Evolutionary conservation across 2,797 vertebrate species (phyloP).

Genomic region (Thalassophryne amazonica): DNA sequence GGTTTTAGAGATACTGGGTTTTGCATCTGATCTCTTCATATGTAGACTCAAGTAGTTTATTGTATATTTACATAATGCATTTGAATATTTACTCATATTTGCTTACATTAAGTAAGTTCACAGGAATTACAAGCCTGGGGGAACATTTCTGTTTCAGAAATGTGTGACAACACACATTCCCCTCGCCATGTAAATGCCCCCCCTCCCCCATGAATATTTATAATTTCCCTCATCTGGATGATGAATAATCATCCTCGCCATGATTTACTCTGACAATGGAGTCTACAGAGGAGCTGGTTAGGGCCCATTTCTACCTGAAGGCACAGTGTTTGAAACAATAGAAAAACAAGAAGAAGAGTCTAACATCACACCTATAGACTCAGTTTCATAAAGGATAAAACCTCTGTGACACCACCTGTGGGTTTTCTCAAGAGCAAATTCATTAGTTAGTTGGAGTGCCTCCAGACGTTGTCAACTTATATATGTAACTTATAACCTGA

Average conservation of each 20-base stretch:
- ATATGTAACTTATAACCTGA: too few relatives aligned
- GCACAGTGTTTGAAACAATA: slow-evolving; percentile 14
- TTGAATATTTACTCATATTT: slow-evolving; percentile 26
- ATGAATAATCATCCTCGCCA: slow-evolving; percentile 44
- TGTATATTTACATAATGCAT: slow-evolving; percentile 17
- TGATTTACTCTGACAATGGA: slow-evolving; percentile 32
- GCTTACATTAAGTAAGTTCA: slow-evolving; percentile 13
- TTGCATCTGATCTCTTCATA: too few relatives aligned
- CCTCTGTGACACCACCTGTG: too few relatives aligned
- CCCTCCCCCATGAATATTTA: slow-evolving; percentile 47
- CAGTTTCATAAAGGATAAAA: too few relatives aligned
- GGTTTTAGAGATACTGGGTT: too few relatives aligned
- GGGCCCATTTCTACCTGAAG: slow-evolving; percentile 23
- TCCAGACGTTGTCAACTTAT: too few relatives aligned
- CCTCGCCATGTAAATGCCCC: slow-evolving; percentile 37
- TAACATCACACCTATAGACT: not conserved
- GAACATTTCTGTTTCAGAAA: slow-evolving; percentile 25
- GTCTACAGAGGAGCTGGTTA: slow-evolving; percentile 20
- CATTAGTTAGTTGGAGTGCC: too few relatives aligned
- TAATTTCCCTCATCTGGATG: slow-evolving; percentile 37
- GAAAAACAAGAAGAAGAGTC: slow-evolving; percentile 1
- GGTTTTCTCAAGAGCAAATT: too few relatives aligned
- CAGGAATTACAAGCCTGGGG: slow-evolving; percentile 18
- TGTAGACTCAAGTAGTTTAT: not conserved
- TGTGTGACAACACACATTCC: slow-evolving; percentile 29